Conservation (phyloP, 2,888 invertebrate species). For the Noctua janthe region DNA sequence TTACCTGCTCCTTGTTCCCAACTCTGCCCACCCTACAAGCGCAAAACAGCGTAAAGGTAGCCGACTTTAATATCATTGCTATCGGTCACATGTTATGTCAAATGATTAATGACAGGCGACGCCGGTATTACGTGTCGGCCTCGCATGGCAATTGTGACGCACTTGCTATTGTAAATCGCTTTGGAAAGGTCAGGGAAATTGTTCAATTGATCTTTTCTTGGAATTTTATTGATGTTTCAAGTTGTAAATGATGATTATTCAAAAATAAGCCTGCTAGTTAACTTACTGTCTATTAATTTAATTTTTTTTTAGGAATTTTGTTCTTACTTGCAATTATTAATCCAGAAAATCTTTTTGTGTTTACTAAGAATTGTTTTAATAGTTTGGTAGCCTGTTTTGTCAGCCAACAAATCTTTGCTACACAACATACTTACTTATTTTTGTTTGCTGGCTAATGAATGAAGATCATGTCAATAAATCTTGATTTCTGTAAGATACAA, state of each 20-base stretch:
- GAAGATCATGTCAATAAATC: too few species aligned
- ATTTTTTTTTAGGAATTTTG: not conserved
- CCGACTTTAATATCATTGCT: slow-evolving; percentile 75
- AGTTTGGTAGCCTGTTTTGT: not conserved
- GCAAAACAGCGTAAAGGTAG: slow-evolving; percentile 62
- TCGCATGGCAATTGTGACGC: slow-evolving; percentile 61
- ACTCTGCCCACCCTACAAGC: slow-evolving; percentile 29
- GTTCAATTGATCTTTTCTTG: slow-evolving; percentile 14
- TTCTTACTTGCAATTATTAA: not conserved
- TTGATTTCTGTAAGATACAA: too few species aligned
- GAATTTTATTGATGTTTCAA: not conserved
- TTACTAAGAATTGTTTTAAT: not conserved
- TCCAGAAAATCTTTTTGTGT: not conserved
- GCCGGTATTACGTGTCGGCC: slow-evolving; percentile 73
- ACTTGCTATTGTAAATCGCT: slow-evolving; percentile 48
- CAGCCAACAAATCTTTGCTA: too few species aligned
- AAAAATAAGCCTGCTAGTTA: not conserved
- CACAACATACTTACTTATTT: too few species aligned
- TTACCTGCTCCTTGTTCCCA: not conserved
- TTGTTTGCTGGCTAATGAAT: too few species aligned
- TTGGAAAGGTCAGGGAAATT: slow-evolving; percentile 38
- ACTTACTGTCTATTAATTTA: not conserved
- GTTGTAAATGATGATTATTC: not conserved
- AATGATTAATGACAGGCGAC: slow-evolving; percentile 78
- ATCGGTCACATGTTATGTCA: slow-evolving; percentile 76